Percentiles rank a stretch among this genome's conserved stretches.
Evolutionary conservation across 53 echinoderm and acorn worm genomes (phyloP).

Genomic region (Mesocentrotus franciscanus): DNA sequence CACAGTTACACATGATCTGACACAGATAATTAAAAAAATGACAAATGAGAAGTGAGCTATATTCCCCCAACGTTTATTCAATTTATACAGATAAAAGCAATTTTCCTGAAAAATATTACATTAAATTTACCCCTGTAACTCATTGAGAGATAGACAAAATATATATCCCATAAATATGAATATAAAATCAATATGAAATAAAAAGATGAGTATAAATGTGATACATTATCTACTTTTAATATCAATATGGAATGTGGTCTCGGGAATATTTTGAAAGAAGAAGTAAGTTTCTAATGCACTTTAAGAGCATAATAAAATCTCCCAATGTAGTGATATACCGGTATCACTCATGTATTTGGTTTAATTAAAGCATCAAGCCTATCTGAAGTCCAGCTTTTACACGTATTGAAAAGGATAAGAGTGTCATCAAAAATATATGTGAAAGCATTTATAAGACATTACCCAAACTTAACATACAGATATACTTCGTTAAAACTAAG

Average conservation of each 20-base stretch:
- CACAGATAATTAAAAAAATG: too few relatives aligned
- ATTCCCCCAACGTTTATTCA: too few relatives aligned
- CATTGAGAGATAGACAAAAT: too few relatives aligned
- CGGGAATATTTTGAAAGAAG: neutral
- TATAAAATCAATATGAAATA: neutral
- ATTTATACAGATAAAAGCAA: too few relatives aligned
- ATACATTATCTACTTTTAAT: neutral
- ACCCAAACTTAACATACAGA: neutral
- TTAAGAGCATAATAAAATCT: neutral
- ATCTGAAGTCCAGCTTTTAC: neutral
- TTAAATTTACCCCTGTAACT: too few relatives aligned
- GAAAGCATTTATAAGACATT: neutral
- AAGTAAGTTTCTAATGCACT: neutral
- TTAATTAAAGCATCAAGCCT: neutral
- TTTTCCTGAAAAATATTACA: too few relatives aligned
- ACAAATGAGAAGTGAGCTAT: too few relatives aligned
- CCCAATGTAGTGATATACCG: neutral
- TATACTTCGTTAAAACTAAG: neutral
- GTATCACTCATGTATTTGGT: neutral
- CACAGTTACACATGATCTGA: too few relatives aligned
- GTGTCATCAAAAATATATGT: neutral
- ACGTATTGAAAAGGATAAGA: neutral
- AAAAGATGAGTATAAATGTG: neutral
- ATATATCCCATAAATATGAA: neutral
- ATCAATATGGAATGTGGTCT: neutral